Conservation (phyloP, 2,797 vertebrate species). For the Dendrocincla fuliginosa region DNA sequence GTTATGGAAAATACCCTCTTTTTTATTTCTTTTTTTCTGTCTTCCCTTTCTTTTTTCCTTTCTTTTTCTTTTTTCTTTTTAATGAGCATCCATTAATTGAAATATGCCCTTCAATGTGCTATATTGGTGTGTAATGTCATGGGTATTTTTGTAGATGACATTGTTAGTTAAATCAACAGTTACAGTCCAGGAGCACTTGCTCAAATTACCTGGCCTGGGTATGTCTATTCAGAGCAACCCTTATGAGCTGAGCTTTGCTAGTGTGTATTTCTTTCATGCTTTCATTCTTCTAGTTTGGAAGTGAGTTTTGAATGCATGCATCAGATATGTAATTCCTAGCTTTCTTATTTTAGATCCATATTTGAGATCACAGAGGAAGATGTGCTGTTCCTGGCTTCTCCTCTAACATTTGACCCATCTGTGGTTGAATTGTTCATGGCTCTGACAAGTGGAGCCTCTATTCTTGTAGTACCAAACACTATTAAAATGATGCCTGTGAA, state of each 20-base stretch:
- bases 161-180: not conserved
- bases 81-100: not conserved
- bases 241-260: not conserved
- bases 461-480: slow-evolving; percentile 85
- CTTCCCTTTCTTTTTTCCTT: not conserved
- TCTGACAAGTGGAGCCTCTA: slow-evolving; percentile 88
- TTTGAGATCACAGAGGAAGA: slow-evolving; percentile 87
- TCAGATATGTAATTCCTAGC: not conserved
- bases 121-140: not conserved
- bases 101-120: not conserved
- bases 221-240: not conserved
- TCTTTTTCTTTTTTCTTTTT: not conserved
- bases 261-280: not conserved
- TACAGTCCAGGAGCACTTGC: not conserved
- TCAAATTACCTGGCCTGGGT: not conserved
- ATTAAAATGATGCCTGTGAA: slow-evolving; percentile 85
- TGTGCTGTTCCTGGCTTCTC: slow-evolving; percentile 89
- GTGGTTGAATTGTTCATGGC: slow-evolving; percentile 92
- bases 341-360: slow-evolving; percentile 78
- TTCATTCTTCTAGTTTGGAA: not conserved
- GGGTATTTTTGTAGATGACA: not conserved
- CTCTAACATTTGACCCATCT: slow-evolving; percentile 96
- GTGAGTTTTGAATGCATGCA: not conserved
- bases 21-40: not conserved
- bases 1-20: not conserved